A percentile compares a stretch with the other conserved stretches of the same genome.
Conservation (phyloP, 2,888 invertebrate species). For the Acheta domesticus region DNA sequence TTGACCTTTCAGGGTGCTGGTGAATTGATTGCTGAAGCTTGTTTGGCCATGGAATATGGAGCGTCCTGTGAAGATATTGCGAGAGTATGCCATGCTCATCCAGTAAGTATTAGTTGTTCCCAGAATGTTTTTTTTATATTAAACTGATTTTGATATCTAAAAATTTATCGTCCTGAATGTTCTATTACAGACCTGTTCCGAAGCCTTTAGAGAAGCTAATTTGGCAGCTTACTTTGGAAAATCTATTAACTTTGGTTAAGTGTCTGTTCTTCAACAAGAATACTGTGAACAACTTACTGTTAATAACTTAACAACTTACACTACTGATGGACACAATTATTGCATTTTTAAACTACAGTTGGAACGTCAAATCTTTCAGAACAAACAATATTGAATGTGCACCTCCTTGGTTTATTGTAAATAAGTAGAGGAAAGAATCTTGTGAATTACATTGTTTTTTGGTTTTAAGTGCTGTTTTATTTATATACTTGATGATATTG, state of each 20-base stretch:
- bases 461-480: background rate
- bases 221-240: constrained; percentile 93
- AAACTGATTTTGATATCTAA: background rate
- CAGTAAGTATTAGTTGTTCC: constrained; percentile 59
- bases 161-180: constrained; percentile 33
- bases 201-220: constrained; percentile 96
- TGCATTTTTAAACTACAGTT: too few relatives aligned
- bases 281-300: too few relatives aligned
- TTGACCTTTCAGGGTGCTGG: constrained; percentile 69
- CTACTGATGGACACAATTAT: too few relatives aligned
- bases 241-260: constrained; percentile 80
- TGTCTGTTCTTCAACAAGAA: background rate
- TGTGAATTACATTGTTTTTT: constrained; percentile 2
- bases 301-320: too few relatives aligned
- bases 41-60: constrained; percentile 97
- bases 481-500: background rate
- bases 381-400: background rate
- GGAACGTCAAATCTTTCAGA: background rate
- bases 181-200: constrained; percentile 83
- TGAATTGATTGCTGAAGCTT: constrained; percentile 97
- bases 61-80: constrained; percentile 98
- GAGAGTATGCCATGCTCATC: constrained; percentile 98
- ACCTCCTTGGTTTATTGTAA: background rate
- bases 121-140: background rate
- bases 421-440: constrained; percentile 4